Evolutionary conservation across 2,113 vertebrate genomes (phyloP).

Genomic region (Saimiri boliviensis): DNA sequence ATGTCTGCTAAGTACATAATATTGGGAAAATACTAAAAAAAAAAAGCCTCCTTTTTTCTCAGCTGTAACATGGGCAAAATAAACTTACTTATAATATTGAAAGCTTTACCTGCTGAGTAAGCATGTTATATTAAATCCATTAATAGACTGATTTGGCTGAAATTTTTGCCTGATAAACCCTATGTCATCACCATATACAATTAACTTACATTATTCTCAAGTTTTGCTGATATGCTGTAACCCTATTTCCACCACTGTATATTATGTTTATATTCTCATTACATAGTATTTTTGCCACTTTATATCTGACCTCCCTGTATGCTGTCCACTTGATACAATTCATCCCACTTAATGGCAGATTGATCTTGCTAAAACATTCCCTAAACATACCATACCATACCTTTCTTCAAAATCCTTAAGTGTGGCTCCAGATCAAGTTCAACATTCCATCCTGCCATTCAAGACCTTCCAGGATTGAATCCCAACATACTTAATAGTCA

Average conservation of each 20-base stretch:
- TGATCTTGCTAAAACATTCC: not conserved
- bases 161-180: not conserved
- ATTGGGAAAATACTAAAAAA: too few species aligned
- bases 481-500: not conserved
- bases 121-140: not conserved
- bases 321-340: too few species aligned
- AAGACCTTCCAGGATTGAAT: not conserved
- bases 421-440: not conserved
- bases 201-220: not conserved
- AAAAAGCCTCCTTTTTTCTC: not conserved
- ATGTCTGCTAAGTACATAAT: not conserved
- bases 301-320: not conserved
- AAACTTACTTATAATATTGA: not conserved
- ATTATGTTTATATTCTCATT: not conserved
- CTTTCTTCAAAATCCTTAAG: not conserved
- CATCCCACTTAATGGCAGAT: not conserved
- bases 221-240: not conserved
- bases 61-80: not conserved
- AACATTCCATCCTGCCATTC: not conserved
- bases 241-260: not conserved
- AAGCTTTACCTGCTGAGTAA: not conserved
- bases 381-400: too few species aligned
- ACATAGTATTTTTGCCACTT: not conserved
- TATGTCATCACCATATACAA: not conserved
- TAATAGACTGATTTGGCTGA: not conserved